Evolutionary conservation across 2,888 invertebrate genomes (phyloP).

Genomic region (Melieria picta): DNA sequence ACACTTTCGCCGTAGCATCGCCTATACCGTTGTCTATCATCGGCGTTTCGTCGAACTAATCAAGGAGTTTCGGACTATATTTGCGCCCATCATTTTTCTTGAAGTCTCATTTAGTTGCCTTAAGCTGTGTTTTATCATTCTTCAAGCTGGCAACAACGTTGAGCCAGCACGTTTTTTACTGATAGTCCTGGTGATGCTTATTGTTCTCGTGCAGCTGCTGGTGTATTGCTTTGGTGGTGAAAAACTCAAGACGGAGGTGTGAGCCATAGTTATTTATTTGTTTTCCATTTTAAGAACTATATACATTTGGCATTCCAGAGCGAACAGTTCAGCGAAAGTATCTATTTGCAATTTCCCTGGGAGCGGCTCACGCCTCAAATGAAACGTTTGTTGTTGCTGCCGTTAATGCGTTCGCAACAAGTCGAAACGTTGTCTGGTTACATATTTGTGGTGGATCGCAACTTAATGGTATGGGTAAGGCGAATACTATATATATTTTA

Average conservation of each 20-base stretch:
- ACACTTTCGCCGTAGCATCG: not conserved
- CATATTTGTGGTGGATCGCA: slow-evolving; percentile 18
- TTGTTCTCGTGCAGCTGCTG: not conserved
- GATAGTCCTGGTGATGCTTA: not conserved
- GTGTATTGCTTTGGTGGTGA: slow-evolving; percentile 27
- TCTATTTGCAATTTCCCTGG: slow-evolving; percentile 23
- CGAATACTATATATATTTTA: not conserved
- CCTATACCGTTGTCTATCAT: not conserved
- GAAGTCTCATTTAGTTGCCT: slow-evolving; percentile 18
- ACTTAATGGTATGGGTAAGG: slow-evolving; percentile 19
- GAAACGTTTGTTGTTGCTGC: slow-evolving; percentile 6
- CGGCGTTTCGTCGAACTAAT: slow-evolving; percentile 3
- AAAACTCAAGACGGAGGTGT: slow-evolving; percentile 15
- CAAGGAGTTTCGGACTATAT: slow-evolving; percentile 4
- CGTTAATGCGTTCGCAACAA: slow-evolving; percentile 22
- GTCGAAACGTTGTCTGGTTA: not conserved
- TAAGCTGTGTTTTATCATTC: slow-evolving; percentile 5
- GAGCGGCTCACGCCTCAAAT: not conserved
- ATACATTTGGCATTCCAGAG: not conserved
- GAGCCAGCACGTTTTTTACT: too few relatives aligned
- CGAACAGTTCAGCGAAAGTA: not conserved
- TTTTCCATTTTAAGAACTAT: not conserved
- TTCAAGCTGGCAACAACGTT: not conserved
- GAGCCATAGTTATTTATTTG: not conserved
- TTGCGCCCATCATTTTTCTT: slow-evolving; percentile 17